phyloP scores from a whole-genome alignment of 2,888 invertebrate genomes.

The Scotopteryx bipunctaria region DNA sequence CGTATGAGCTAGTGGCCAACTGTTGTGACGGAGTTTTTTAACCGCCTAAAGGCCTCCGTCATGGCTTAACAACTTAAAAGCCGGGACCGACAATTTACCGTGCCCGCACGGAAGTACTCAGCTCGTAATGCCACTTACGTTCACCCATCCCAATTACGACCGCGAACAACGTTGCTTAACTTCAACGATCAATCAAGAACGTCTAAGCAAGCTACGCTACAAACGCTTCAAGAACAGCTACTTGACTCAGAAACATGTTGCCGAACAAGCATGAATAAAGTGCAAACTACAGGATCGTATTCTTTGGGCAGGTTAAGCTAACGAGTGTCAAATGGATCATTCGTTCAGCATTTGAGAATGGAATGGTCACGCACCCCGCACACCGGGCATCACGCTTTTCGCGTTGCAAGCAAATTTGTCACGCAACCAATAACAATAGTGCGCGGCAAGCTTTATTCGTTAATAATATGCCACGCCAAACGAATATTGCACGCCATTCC shows the following conservation, averaged over 20 bases:
- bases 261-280: constrained; percentile 24
- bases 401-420: constrained; percentile 64
- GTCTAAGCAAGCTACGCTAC: no score
- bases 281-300: constrained; percentile 32
- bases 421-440: constrained; percentile 64
- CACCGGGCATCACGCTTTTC: constrained; percentile 49
- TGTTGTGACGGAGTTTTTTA: no score
- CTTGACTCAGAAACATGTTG: neutral
- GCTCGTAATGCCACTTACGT: no score
- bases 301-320: constrained; percentile 43
- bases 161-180: no score
- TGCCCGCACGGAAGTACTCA: no score
- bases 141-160: no score
- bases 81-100: no score
- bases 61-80: no score
- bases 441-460: constrained; percentile 73
- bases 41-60: no score
- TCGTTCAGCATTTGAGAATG: constrained; percentile 56
- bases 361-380: constrained; percentile 36
- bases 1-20: no score
- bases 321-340: constrained; percentile 66
- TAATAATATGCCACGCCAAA: constrained; percentile 71
- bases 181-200: no score
- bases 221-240: no score
- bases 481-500: constrained; percentile 70